Evolutionary conservation across 2,797 vertebrate genomes (phyloP).

Genomic region (Pitangus sulphuratus): DNA sequence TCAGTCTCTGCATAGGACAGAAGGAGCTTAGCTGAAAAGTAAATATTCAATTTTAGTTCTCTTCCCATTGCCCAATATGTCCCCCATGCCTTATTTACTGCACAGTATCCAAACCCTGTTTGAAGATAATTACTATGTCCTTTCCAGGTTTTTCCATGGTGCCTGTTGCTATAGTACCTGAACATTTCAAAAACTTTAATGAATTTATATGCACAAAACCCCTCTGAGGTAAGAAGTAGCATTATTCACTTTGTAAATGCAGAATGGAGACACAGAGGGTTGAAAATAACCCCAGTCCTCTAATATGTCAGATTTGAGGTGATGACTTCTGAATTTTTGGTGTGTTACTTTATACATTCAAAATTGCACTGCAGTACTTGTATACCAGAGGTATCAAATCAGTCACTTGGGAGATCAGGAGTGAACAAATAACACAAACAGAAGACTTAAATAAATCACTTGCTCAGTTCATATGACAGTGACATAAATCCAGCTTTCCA

Average conservation of each 20-base stretch:
- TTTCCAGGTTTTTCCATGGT: constrained; percentile 40
- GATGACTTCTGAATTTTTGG: neutral
- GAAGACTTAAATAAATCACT: neutral
- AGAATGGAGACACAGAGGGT: neutral
- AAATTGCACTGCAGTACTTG: neutral
- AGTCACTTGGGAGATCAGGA: neutral
- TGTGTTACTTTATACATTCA: neutral
- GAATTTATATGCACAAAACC: constrained; percentile 26
- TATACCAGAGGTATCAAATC: neutral
- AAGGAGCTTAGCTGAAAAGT: constrained; percentile 50
- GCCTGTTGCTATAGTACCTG: constrained; percentile 57
- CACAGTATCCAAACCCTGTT: constrained; percentile 33
- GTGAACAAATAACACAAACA: neutral
- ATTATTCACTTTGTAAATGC: constrained; percentile 9
- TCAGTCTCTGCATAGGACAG: constrained; percentile 47
- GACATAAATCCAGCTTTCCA: too few species aligned
- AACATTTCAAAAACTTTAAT: constrained; percentile 55
- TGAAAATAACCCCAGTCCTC: neutral
- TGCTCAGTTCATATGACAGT: neutral
- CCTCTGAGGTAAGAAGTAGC: neutral
- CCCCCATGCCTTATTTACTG: constrained; percentile 61
- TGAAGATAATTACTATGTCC: constrained; percentile 47
- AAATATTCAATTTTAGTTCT: constrained; percentile 56
- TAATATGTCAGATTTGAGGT: neutral
- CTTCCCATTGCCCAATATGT: constrained; percentile 49